Evolutionary conservation across 2,888 invertebrate species (phyloP), one percentile per base, ranked within the genome.

Genomic region (Xanthia icteritia): DNA sequence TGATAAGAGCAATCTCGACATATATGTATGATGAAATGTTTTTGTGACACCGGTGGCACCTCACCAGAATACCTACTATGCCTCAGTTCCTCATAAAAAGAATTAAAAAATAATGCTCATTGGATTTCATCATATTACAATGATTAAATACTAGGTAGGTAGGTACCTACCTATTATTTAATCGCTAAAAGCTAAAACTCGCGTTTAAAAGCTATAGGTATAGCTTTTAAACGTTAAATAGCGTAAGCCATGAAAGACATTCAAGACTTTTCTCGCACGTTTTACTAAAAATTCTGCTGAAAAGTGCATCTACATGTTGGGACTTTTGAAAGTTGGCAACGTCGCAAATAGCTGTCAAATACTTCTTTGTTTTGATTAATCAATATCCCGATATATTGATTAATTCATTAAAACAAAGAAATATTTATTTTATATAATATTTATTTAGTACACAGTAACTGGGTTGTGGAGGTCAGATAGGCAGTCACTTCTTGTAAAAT

Each of bases 1-100:
- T 60, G 79, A 83, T 83, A 83, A 73, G 67, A 60, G 6, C 17
- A 48, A 77, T 83, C 84, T 81, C 36, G 65, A 72, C 61, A 77
- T 72, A 56, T 42, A 56, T 27, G 68, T 6, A 83, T 77, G 83
- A 81, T 77, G 84, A 64, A 84, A 83, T 76, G 20, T 56, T 63
- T n/a, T 58, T 63, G 31, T 72, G 72, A 11, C 31, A 58, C 27
- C 58, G 36, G 27, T 76, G 71, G 23, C n/a, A 68, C n/a, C 27
- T 63, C 63, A 73, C 54, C 73, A 20, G 63, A 58, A 36, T 27
- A 66, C 5, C 6, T 27, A 66, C 0, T 54, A 17, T 11, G 36
- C 2, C 23, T n/a, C 0, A 66, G 66, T 66, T 31, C 6, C 31
- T 51, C 5, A 69, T 23, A 54, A 8, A 20, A 64, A 67, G 13